Evolutionary conservation across 2,888 invertebrate genomes (phyloP).

Genomic region (Pseudanteris insignis): DNA sequence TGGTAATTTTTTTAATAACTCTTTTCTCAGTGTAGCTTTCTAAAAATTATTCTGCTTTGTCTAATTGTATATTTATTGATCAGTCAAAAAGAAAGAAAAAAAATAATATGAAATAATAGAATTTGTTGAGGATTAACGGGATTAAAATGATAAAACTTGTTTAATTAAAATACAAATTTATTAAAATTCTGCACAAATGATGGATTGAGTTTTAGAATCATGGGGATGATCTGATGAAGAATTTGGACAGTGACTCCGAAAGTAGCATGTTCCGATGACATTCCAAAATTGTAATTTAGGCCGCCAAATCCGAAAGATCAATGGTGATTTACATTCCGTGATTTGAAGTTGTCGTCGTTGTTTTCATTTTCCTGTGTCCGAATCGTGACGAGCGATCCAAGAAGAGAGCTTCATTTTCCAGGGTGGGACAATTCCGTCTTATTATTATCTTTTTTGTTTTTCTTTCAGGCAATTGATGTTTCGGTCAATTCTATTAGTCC

Average conservation of each 20-base stretch:
- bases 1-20: no score
- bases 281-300: constrained; percentile 33
- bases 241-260: constrained; percentile 30
- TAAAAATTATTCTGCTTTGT: no score
- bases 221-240: constrained; percentile 35
- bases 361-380: constrained; percentile 9
- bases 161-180: constrained; percentile 43
- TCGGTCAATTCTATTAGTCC: constrained; percentile 17
- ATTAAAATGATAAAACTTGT: constrained; percentile 3
- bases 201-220: constrained; percentile 20
- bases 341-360: constrained; percentile 13
- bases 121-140: background rate
- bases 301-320: constrained; percentile 21
- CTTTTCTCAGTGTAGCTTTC: no score
- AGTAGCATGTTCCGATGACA: constrained; percentile 19
- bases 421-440: constrained; percentile 18
- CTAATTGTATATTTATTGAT: no score
- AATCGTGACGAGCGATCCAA: constrained; percentile 9
- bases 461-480: constrained; percentile 7
- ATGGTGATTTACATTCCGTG: constrained; percentile 12
- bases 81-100: background rate
- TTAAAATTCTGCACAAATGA: constrained; percentile 41
- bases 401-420: constrained; percentile 3
- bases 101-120: no score
- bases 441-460: no score